Evolutionary conservation across 2,888 invertebrate genomes (phyloP).

Genomic region (Chalcosyrphus nemorum): DNA sequence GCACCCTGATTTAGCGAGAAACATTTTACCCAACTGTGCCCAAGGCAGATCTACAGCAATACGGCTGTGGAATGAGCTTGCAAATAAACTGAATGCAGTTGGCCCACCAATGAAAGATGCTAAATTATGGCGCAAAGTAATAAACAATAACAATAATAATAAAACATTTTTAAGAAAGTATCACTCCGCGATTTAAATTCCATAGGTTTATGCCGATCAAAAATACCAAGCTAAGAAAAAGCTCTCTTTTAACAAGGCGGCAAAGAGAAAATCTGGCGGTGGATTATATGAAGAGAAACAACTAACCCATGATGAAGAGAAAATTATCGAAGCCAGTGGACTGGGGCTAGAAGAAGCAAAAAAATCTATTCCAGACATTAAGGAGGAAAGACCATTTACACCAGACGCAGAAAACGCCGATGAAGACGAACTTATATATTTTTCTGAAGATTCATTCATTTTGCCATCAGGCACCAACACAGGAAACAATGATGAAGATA

Average conservation of each 20-base stretch:
- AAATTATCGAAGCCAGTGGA: slow-evolving; percentile 60
- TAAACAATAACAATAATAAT: no score
- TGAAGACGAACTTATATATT: not conserved
- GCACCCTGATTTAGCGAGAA: not conserved
- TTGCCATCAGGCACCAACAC: no score
- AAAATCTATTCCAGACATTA: not conserved
- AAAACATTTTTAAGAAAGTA: no score
- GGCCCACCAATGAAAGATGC: not conserved
- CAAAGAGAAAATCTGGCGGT: slow-evolving; percentile 47
- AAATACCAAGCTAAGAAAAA: slow-evolving; percentile 61
- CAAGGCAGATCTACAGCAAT: not conserved
- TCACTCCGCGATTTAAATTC: no score
- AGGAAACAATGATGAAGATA: not conserved
- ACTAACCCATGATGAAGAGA: slow-evolving; percentile 44
- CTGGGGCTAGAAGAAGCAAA: not conserved
- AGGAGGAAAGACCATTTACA: not conserved
- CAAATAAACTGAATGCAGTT: not conserved
- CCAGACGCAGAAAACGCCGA: no score
- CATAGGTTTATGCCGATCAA: slow-evolving; percentile 50
- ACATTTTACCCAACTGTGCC: not conserved
- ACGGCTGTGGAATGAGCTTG: not conserved
- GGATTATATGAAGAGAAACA: slow-evolving; percentile 51
- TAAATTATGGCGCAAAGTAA: not conserved
- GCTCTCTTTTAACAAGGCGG: slow-evolving; percentile 49
- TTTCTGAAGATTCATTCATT: not conserved